Evolutionary conservation across 2,888 invertebrate genomes (phyloP).

Genomic region (Aphidoletes aphidimyza): DNA sequence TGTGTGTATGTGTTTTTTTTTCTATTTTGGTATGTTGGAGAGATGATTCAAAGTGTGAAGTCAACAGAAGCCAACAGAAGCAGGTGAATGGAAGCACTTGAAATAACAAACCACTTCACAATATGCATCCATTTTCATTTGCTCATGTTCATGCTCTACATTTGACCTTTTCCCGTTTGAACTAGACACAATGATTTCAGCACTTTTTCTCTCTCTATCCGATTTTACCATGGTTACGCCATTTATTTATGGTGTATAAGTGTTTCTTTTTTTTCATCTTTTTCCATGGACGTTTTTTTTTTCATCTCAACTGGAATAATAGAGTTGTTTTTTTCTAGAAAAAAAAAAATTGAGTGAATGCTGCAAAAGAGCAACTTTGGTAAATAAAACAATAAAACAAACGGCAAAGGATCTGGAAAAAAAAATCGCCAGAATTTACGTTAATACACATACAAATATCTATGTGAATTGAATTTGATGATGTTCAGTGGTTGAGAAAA

Average conservation of each 20-base stretch:
- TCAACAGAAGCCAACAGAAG: neutral
- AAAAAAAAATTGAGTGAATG: neutral
- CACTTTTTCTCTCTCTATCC: neutral
- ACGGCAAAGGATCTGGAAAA: neutral
- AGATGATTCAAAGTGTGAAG: neutral
- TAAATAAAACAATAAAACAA: neutral
- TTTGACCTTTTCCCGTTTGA: conserved; percentile 7
- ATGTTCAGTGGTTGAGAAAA: conserved; percentile 48
- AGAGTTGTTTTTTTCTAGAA: neutral
- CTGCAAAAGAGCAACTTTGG: too few species aligned
- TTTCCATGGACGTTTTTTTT: conserved; percentile 8
- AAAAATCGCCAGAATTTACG: too few species aligned
- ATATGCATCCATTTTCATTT: conserved; percentile 35
- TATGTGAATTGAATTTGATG: conserved; percentile 5
- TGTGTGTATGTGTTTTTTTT: too few species aligned
- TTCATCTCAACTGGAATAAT: too few species aligned
- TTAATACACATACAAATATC: neutral
- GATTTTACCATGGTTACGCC: neutral
- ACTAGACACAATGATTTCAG: conserved; percentile 5
- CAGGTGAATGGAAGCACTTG: neutral
- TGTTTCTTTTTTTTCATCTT: neutral
- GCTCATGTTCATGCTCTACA: neutral
- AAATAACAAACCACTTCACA: conserved; percentile 4
- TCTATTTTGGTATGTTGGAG: too few species aligned
- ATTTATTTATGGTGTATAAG: too few species aligned